Conservation (phyloP, 2,797 vertebrate species). For the Poeciliopsis presidionis region DNA sequence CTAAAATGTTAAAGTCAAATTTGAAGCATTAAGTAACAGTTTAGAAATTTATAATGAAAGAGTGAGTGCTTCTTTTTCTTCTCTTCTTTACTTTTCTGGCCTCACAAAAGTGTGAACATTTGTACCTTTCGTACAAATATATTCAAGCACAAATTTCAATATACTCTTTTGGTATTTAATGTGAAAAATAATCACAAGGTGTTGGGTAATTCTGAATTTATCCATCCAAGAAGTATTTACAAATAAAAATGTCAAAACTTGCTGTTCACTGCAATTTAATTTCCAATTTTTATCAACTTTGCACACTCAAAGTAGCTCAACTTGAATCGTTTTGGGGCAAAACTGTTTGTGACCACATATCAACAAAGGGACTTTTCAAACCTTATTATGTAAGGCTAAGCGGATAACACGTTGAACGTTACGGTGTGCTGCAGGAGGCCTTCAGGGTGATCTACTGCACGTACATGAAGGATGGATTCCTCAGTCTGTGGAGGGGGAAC, state of each 20-base stretch:
- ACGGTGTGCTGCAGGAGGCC: slow-evolving; percentile 83
- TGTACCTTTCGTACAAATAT: neutral
- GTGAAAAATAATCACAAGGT: neutral
- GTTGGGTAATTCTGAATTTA: neutral
- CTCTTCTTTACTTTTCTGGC: neutral
- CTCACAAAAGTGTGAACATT: neutral
- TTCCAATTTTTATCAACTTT: neutral
- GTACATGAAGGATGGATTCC: slow-evolving; percentile 90
- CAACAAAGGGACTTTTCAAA: neutral
- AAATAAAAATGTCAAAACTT: neutral
- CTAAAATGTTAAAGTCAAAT: neutral
- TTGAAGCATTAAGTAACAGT: neutral
- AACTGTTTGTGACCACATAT: neutral
- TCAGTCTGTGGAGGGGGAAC: slow-evolving; percentile 96
- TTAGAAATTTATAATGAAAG: neutral
- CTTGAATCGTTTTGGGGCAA: neutral
- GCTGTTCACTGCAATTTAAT: neutral
- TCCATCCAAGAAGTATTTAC: neutral
- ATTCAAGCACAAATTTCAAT: no score
- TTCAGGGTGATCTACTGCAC: slow-evolving; percentile 90
- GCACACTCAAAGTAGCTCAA: neutral
- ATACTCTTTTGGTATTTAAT: neutral
- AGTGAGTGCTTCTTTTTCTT: neutral
- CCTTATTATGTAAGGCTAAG: neutral
- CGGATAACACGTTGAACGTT: neutral